Evolutionary conservation across 2,113 vertebrate species (phyloP), one percentile per base, ranked within the genome.

Genomic region (Anser cygnoides): DNA sequence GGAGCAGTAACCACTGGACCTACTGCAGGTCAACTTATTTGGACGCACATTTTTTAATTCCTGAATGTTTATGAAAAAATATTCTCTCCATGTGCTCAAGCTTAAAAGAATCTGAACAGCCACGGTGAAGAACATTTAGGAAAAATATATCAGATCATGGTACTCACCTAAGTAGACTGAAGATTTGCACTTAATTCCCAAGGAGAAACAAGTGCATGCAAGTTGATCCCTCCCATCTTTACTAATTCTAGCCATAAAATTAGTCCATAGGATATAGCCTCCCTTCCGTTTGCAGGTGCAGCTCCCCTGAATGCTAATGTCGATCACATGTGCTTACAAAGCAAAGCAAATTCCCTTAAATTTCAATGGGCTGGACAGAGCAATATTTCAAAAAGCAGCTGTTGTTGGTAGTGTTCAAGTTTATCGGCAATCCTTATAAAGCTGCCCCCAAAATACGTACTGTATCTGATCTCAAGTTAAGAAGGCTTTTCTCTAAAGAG

Each of bases 391-490:
- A 84, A 95, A 92, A 97, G 62, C 68, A 96, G 90, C 90, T 95
- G 92, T 94, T 73, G 67, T 76, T 76, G 49, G 65, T 66, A 96
- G 90, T 13, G 2, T 91, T 96, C 80, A 92, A 91, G 85, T 97
- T 97, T 97, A 96, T 96, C 75, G 83, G 81, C 80, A 96, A 65
- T 75, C 92, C 92, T 97, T 96, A 92, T 73, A 95, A 88, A 97
- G 93, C 49, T 94, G 73, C 55, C 93, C 95, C 93, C 88, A 95
- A 96, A 92, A 85, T 94, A 95, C 93, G 84, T 81, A 95, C 89
- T 95, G 74, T 96, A 92, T 95, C 95, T 95, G 92, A 97, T 97
- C 87, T 97, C 94, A 92, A 97, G 92, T 96, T 96, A 97, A 96
- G 85, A 95, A 97, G 81, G 71, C 89, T 96, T 97, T 97, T 96